phyloP scores from a whole-genome alignment of 92 coral and sea anemone species.

The Parazoanthus atlanticus region DNA sequence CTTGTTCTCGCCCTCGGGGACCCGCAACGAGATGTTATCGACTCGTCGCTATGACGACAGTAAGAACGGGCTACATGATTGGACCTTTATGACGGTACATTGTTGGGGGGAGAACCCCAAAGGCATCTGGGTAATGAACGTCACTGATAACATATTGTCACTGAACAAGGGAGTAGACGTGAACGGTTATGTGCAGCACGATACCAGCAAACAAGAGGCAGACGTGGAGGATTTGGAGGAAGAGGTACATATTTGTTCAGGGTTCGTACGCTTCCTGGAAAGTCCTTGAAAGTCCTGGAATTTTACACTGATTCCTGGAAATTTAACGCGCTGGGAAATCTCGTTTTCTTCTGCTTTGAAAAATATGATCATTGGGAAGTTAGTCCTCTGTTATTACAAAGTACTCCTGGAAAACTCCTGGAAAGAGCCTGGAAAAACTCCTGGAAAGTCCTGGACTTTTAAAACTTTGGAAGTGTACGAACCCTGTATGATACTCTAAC shows the following conservation, averaged over 20 bases:
- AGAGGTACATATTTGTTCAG: conserved; percentile 56
- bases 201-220: conserved; percentile 97
- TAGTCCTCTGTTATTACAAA: no score
- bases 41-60: conserved; percentile 99
- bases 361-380: no score
- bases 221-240: conserved; percentile 98
- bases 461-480: no score
- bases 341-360: no score
- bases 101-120: conserved; percentile 99
- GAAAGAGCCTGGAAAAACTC: no score
- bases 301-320: no score
- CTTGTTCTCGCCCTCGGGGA: conserved; percentile 97
- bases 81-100: conserved; percentile 99
- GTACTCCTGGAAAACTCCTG: no score
- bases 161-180: conserved; percentile 89
- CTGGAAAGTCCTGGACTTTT: no score
- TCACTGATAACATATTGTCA: conserved; percentile 88
- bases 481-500: no score
- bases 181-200: conserved; percentile 93
- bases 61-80: conserved; percentile 94
- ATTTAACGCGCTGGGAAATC: no score
- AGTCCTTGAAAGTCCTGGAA: no score
- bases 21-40: conserved; percentile 98
- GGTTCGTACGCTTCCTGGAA: no score
- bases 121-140: conserved; percentile 99